Percentiles rank a stretch among this genome's conserved stretches.
phyloP scores from a whole-genome alignment of 35 echinoderm and acorn worm species.

The Patiria miniata region DNA sequence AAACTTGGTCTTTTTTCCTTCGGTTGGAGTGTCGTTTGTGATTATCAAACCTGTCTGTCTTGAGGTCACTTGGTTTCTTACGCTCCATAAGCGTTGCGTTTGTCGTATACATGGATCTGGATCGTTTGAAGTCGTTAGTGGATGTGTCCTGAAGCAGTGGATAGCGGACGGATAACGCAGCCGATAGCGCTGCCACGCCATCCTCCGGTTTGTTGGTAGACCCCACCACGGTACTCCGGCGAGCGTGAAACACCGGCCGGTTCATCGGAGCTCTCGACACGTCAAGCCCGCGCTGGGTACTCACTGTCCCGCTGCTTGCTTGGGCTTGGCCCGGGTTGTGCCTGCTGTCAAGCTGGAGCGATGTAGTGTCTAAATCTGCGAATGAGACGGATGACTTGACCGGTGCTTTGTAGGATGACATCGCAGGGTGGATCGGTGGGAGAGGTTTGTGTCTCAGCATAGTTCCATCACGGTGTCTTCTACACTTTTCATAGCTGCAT shows the following conservation, averaged over 20 bases:
- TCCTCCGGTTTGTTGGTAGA: not conserved
- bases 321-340: too few species aligned
- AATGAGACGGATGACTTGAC: too few species aligned
- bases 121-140: constrained; percentile 5
- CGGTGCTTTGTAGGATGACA: not conserved
- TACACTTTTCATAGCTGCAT: too few species aligned
- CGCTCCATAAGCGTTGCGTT: not conserved
- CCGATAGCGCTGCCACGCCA: not conserved
- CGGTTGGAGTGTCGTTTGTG: not conserved
- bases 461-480: not conserved
- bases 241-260: not conserved
- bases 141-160: not conserved
- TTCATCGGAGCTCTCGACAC: not conserved
- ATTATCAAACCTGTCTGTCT: not conserved
- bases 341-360: too few species aligned
- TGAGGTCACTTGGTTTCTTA: constrained; percentile 4
- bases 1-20: not conserved
- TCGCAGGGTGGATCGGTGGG: not conserved
- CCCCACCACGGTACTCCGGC: not conserved
- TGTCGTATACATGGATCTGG: constrained; percentile 1
- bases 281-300: too few species aligned
- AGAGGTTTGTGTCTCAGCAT: not conserved
- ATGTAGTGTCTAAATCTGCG: too few species aligned
- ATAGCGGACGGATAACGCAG: not conserved
- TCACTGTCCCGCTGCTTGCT: too few species aligned